phyloP scores from a whole-genome alignment of 92 coral and sea anemone genomes.

The Blastomussa wellsi region DNA sequence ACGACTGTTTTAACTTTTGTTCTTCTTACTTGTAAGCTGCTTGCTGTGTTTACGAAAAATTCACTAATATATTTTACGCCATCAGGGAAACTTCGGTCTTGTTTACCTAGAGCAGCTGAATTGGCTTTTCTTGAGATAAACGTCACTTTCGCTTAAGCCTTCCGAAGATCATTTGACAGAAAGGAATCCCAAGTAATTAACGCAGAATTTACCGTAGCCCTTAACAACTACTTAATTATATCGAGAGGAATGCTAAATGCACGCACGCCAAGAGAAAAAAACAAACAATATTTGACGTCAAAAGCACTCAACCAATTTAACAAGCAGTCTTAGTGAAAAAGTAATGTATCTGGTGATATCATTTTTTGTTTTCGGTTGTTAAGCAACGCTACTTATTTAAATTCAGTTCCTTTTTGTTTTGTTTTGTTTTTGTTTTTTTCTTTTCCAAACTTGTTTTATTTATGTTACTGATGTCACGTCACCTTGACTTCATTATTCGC shows the following conservation, averaged over 20 bases:
- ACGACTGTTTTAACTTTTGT: neutral
- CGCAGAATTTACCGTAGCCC: constrained; percentile 6
- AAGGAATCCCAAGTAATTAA: constrained; percentile 25
- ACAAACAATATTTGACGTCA: constrained; percentile 16
- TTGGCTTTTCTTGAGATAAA: neutral
- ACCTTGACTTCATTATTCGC: neutral
- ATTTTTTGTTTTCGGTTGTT: neutral
- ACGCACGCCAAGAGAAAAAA: constrained; percentile 4
- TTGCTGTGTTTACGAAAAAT: neutral
- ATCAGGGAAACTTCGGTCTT: neutral
- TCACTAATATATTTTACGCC: neutral
- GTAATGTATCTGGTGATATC: neutral
- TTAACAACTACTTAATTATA: constrained; percentile 16
- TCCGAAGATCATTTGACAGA: neutral
- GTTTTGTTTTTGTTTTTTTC: neutral
- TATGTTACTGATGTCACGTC: neutral
- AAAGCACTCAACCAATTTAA: constrained; percentile 6
- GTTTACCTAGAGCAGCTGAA: neutral
- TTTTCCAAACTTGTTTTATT: neutral
- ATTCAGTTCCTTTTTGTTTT: neutral
- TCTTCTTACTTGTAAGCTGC: neutral
- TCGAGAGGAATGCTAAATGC: constrained; percentile 7
- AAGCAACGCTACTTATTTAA: neutral
- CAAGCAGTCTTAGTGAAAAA: neutral
- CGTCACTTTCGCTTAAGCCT: neutral